A percentile compares a stretch with the other conserved stretches of the same genome.
phyloP scores from a whole-genome alignment of 2,888 invertebrate genomes.

The Ischnus inquisitorius region DNA sequence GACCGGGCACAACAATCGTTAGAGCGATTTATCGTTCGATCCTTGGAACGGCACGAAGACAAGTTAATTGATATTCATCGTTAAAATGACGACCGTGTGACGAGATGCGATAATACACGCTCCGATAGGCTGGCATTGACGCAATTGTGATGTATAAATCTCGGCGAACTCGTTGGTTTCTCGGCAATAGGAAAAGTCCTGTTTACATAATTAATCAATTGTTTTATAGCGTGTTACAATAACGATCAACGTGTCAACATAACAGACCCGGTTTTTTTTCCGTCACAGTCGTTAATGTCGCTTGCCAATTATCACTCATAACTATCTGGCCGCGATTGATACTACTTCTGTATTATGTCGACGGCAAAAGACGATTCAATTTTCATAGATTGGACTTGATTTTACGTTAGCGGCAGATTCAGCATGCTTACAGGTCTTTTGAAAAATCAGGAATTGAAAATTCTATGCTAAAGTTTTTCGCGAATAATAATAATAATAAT shows the following conservation, averaged over 20 bases:
- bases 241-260: not conserved
- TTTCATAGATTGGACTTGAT: not conserved
- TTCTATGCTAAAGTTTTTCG: too few relatives aligned
- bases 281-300: conserved; percentile 9
- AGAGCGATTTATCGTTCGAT: conserved; percentile 2
- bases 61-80: conserved; percentile 8
- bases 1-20: conserved; percentile 14
- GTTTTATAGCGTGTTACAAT: conserved; percentile 2
- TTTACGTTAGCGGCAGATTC: too few relatives aligned
- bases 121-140: not conserved
- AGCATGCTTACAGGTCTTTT: too few relatives aligned
- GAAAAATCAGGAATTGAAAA: too few relatives aligned
- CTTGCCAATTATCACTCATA: not conserved
- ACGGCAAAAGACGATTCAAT: conserved; percentile 6
- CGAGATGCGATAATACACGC: not conserved
- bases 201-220: conserved; percentile 47
- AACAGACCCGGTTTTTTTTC: not conserved
- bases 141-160: not conserved
- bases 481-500: too few relatives aligned
- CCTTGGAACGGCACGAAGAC: not conserved
- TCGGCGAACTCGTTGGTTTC: not conserved
- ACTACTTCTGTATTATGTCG: conserved; percentile 9
- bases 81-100: not conserved
- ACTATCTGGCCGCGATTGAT: not conserved
- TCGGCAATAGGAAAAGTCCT: conserved; percentile 22